Conservation (phyloP, 2,797 vertebrate species). For the Lithobates sylvaticus region DNA sequence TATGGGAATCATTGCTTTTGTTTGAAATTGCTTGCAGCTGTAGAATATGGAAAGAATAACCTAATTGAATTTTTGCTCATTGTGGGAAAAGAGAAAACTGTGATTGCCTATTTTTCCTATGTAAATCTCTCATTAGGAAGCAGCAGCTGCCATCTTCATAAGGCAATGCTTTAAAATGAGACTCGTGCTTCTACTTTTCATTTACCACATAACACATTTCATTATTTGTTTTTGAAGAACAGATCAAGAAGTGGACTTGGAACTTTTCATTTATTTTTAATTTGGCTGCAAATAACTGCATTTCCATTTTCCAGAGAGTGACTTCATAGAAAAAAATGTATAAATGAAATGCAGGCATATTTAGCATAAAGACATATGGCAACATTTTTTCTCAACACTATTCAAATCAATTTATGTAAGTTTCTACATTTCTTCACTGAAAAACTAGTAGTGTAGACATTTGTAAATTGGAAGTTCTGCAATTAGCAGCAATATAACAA, state of each 20-base stretch:
- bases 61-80: conserved; percentile 50
- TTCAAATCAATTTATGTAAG: conserved; percentile 2
- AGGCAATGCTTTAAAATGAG: conserved; percentile 23
- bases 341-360: neutral
- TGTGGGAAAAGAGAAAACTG: conserved; percentile 28
- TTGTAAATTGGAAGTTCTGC: neutral
- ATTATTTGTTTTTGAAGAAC: conserved; percentile 20
- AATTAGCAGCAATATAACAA: neutral
- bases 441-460: neutral
- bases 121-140: conserved; percentile 50
- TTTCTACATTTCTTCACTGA: neutral
- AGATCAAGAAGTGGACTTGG: conserved; percentile 23
- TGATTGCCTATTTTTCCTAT: conserved; percentile 52
- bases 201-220: conserved; percentile 20
- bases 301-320: conserved; percentile 19
- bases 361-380: neutral
- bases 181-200: conserved; percentile 4
- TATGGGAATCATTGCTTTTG: neutral
- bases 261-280: conserved; percentile 44
- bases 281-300: conserved; percentile 13
- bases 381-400: conserved; percentile 3
- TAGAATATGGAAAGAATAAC: conserved; percentile 13
- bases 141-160: conserved; percentile 54
- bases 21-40: conserved; percentile 31
- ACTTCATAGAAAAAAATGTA: conserved; percentile 10